phyloP scores from a whole-genome alignment of 2,797 vertebrate species.

The Gymnopithys bicolor region DNA sequence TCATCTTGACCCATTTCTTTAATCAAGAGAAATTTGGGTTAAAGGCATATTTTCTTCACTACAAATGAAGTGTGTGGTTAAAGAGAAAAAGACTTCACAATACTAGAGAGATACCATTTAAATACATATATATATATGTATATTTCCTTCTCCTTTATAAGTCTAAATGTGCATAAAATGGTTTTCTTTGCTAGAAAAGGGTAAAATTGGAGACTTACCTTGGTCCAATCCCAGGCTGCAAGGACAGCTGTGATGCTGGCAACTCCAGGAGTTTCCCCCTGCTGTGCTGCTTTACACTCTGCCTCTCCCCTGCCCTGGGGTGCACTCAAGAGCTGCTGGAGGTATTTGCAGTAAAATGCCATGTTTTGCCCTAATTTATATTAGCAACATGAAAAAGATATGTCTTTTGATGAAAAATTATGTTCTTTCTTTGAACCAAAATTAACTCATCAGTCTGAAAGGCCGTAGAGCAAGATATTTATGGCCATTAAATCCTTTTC shows the following conservation, averaged over 20 bases:
- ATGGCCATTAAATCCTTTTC: neutral
- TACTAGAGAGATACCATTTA: neutral
- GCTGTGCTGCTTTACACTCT: neutral
- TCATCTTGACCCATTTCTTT: neutral
- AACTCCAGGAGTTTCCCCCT: neutral
- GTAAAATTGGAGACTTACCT: neutral
- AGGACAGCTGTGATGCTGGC: neutral
- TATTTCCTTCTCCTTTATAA: neutral
- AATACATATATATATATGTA: neutral
- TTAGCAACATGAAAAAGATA: neutral
- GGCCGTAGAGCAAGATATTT: neutral
- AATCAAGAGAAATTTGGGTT: neutral
- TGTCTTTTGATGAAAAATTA: neutral
- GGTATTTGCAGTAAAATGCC: neutral
- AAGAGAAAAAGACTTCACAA: neutral
- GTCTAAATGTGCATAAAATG: neutral
- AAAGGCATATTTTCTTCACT: neutral
- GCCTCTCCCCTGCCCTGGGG: neutral
- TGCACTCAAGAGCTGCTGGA: neutral
- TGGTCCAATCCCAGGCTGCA: neutral
- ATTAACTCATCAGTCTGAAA: neutral
- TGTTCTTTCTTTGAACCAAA: neutral
- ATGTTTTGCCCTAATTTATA: neutral
- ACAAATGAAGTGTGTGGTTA: neutral
- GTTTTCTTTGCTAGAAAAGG: neutral